These are phyloP conservation scores for Trinectes maculatus DNA, from an alignment of 2,113 vertebrate genomes.

Conservation along the genomic window DNA sequence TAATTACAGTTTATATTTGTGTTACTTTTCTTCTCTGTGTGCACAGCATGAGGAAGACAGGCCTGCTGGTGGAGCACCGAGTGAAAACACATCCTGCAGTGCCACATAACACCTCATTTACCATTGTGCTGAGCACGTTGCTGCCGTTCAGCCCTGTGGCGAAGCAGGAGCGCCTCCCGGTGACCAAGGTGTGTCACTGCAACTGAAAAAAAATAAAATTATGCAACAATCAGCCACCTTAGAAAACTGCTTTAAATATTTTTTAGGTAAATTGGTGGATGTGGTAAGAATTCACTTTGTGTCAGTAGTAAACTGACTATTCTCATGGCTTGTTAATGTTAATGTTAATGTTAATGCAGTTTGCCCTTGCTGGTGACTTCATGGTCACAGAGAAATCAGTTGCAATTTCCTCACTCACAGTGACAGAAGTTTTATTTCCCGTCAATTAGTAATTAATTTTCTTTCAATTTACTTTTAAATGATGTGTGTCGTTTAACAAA, in stretches of 20 bases:
- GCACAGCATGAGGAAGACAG: slow-evolving; percentile 53
- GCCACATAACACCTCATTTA: slow-evolving; percentile 60
- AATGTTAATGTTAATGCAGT: neutral
- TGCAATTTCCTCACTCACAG: neutral
- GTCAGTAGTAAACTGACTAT: neutral
- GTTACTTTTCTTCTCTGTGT: slow-evolving; percentile 2
- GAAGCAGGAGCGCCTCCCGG: slow-evolving; percentile 70
- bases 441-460: neutral
- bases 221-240: neutral
- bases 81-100: slow-evolving; percentile 38
- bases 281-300: neutral
- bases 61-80: slow-evolving; percentile 45
- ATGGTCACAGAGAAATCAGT: neutral
- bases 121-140: no score
- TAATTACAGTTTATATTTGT: slow-evolving; percentile 38
- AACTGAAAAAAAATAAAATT: neutral
- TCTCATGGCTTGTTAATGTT: neutral
- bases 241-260: no score
- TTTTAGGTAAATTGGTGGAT: neutral
- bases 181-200: slow-evolving; percentile 38
- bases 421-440: neutral
- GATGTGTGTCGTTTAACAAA: neutral
- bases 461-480: neutral
- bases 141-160: slow-evolving; percentile 64
- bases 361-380: neutral